Conservation (phyloP, 1,140 invertebrate genomes). For the Chrysoperla carnea region DNA sequence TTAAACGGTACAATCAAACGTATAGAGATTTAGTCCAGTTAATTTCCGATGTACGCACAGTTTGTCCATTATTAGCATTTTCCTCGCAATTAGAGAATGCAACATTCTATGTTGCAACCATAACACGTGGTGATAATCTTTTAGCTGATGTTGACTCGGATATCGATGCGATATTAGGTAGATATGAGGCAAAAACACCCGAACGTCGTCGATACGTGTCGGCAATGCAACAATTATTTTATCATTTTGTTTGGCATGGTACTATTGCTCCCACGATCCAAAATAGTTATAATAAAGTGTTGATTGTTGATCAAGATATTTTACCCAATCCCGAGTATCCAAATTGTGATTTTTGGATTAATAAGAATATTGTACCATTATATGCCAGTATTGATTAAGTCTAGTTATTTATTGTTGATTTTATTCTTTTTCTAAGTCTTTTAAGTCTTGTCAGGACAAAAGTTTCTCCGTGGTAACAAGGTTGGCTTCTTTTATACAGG, state of each 20-base stretch:
- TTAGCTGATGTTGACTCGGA: constrained; percentile 45
- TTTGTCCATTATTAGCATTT: constrained; percentile 54
- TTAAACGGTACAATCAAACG: constrained; percentile 43
- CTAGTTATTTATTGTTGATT: too few species aligned
- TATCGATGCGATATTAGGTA: constrained; percentile 58
- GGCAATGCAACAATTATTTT: constrained; percentile 66
- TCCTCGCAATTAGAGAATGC: constrained; percentile 34
- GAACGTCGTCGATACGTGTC: constrained; percentile 53
- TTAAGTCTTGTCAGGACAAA: too few species aligned
- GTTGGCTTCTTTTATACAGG: too few species aligned
- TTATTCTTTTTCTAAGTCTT: too few species aligned
- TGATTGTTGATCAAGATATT: constrained; percentile 49
- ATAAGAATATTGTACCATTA: constrained; percentile 48
- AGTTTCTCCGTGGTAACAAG: too few species aligned
- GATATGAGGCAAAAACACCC: constrained; percentile 46
- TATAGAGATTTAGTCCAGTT: constrained; percentile 45
- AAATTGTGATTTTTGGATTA: constrained; percentile 57
- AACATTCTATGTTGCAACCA: constrained; percentile 55
- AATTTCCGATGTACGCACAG: constrained; percentile 59
- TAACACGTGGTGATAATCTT: constrained; percentile 29
- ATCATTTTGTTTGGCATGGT: constrained; percentile 58
- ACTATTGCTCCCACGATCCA: constrained; percentile 33
- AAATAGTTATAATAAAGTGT: constrained; percentile 26
- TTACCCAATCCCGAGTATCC: constrained; percentile 38
- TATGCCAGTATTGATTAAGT: constrained; percentile 25